These are phyloP conservation scores for Onychostoma macrolepis DNA, from an alignment of 2,113 vertebrate genomes.

Conservation along the genomic window DNA sequence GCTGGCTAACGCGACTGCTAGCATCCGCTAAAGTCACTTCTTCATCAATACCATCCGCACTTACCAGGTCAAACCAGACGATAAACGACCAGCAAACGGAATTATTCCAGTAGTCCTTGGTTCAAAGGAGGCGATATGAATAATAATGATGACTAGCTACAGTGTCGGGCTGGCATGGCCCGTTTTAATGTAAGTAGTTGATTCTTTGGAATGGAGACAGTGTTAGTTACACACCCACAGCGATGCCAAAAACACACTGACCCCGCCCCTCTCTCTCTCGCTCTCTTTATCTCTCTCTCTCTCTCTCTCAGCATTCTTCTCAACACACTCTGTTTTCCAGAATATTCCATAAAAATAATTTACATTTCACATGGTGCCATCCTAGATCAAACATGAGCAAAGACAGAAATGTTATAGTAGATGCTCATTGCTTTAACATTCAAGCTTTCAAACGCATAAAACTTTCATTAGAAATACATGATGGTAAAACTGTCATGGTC, in stretches of 20 bases:
- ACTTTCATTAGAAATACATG: not conserved
- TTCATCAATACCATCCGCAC: slow-evolving; percentile 33
- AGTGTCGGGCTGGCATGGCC: slow-evolving; percentile 63
- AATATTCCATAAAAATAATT: slow-evolving; percentile 1
- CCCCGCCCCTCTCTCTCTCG: slow-evolving; percentile 65
- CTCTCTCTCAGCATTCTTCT: not conserved
- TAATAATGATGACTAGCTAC: slow-evolving; percentile 51
- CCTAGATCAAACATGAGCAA: not conserved
- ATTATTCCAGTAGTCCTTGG: slow-evolving; percentile 65
- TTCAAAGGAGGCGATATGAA: slow-evolving; percentile 52
- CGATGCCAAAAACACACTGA: slow-evolving; percentile 67
- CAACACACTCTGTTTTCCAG: slow-evolving; percentile 30
- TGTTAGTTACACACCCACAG: slow-evolving; percentile 69
- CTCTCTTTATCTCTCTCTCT: slow-evolving; percentile 14
- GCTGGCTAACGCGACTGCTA: slow-evolving; percentile 41
- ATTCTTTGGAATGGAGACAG: slow-evolving; percentile 64
- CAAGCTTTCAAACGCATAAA: not conserved
- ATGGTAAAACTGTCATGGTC: not conserved
- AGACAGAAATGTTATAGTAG: not conserved
- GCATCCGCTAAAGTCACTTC: slow-evolving; percentile 43
- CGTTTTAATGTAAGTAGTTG: slow-evolving; percentile 61
- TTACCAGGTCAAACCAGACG: slow-evolving; percentile 79
- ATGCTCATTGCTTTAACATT: not conserved
- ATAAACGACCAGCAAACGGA: slow-evolving; percentile 61
- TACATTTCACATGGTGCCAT: not conserved